These are phyloP conservation scores for Cynoglossus semilaevis DNA, from an alignment of 2,113 vertebrate genomes.

Conservation along the genomic window DNA sequence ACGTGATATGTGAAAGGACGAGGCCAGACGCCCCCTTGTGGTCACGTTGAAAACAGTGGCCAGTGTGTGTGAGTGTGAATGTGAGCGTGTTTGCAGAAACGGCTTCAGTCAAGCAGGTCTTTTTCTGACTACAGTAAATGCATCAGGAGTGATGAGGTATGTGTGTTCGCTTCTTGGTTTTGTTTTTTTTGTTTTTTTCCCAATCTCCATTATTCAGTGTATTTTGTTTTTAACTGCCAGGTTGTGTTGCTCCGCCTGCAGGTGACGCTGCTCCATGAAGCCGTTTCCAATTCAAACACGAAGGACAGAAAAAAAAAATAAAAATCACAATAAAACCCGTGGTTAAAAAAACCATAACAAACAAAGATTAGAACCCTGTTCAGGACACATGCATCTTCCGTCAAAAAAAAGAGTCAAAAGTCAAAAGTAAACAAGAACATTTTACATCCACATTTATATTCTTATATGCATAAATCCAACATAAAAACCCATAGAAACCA, in stretches of 20 bases:
- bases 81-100: not conserved
- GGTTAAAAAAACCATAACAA: not conserved
- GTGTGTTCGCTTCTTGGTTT: not conserved
- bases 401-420: too few species aligned
- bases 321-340: not conserved
- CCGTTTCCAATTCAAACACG: not conserved
- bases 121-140: not conserved
- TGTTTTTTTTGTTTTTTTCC: not conserved
- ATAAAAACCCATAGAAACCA: slow-evolving; percentile 1
- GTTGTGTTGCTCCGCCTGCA: too few species aligned
- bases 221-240: too few species aligned
- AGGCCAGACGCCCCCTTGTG: slow-evolving; percentile 14
- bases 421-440: slow-evolving; percentile 18
- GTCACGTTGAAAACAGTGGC: slow-evolving; percentile 12
- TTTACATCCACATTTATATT: not conserved
- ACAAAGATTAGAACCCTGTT: slow-evolving; percentile 42
- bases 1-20: slow-evolving; percentile 3
- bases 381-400: slow-evolving; percentile 23
- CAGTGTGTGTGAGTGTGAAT: slow-evolving; percentile 19
- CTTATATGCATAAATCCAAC: not conserved
- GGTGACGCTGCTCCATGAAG: not conserved
- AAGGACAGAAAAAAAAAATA: slow-evolving; percentile 9
- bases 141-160: not conserved
- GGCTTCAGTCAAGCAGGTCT: not conserved
- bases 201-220: not conserved